phyloP scores from a whole-genome alignment of 2,888 invertebrate species.

The Hydrotaea cyrtoneurina region DNA sequence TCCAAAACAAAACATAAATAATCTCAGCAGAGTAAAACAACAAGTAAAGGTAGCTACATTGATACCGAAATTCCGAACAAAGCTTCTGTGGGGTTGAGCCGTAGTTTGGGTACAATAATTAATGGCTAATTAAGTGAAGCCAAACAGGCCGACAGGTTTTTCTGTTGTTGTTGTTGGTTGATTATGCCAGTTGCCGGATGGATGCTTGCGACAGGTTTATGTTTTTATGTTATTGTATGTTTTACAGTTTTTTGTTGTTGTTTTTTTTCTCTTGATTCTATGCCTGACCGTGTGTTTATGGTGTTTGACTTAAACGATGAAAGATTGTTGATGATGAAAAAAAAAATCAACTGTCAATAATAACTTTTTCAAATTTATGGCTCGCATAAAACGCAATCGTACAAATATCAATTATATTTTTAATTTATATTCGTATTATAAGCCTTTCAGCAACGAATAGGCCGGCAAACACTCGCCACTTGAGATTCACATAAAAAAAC shows the following conservation, averaged over 20 bases:
- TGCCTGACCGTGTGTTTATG: background rate
- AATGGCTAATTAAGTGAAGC: slow-evolving; percentile 60
- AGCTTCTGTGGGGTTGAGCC: slow-evolving; percentile 41
- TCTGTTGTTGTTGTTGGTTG: background rate
- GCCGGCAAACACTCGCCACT: background rate
- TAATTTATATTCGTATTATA: slow-evolving; percentile 51
- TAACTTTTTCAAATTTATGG: slow-evolving; percentile 46
- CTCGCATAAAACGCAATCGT: slow-evolving; percentile 37
- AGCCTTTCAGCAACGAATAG: slow-evolving; percentile 28
- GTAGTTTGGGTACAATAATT: slow-evolving; percentile 46
- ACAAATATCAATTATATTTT: slow-evolving; percentile 44
- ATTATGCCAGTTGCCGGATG: background rate
- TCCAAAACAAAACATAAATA: background rate
- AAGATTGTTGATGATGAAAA: background rate
- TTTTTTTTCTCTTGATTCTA: no score
- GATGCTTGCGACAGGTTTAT: slow-evolving; percentile 16
- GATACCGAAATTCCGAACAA: slow-evolving; percentile 4
- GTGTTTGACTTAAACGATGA: background rate
- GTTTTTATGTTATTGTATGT: background rate
- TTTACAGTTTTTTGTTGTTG: background rate
- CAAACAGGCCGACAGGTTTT: slow-evolving; percentile 50
- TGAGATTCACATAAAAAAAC: background rate
- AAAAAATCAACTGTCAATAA: slow-evolving; percentile 25
- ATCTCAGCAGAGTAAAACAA: slow-evolving; percentile 42
- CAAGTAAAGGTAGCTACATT: background rate